Evolutionary conservation across 2,113 vertebrate genomes (phyloP).

Genomic region (Peromyscus leucopus): DNA sequence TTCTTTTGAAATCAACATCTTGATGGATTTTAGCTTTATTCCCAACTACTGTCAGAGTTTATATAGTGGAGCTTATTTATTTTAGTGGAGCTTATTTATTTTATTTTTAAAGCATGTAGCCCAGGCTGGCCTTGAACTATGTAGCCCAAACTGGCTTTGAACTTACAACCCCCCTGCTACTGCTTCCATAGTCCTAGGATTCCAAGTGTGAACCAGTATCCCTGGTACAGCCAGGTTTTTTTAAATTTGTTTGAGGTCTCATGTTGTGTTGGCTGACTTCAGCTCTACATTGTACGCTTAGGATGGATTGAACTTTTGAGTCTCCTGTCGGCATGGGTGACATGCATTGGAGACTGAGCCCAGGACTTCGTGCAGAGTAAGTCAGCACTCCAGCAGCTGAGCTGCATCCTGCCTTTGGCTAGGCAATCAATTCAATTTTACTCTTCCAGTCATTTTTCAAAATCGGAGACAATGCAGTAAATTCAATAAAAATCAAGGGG

Average conservation of each 20-base stretch:
- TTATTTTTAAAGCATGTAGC: background rate
- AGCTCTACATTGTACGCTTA: background rate
- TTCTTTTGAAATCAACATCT: background rate
- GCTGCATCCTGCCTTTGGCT: background rate
- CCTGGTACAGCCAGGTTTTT: background rate
- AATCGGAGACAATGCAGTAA: background rate
- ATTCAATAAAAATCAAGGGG: background rate
- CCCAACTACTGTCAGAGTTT: background rate
- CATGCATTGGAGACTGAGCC: background rate
- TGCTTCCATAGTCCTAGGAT: background rate
- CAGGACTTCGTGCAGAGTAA: background rate
- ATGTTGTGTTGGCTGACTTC: background rate
- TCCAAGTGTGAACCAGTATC: background rate
- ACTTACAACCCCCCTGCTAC: background rate
- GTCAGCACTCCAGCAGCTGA: background rate
- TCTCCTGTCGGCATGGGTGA: background rate
- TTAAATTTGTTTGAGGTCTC: background rate
- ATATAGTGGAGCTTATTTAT: background rate
- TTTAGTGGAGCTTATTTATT: background rate
- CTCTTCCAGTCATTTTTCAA: background rate
- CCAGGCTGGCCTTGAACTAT: background rate
- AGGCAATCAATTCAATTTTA: constrained; percentile 22
- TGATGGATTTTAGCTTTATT: background rate
- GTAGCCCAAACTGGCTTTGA: background rate
- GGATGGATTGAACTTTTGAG: background rate